phyloP scores from a whole-genome alignment of 2,888 invertebrate genomes.

The Drosophila atroscutellata region DNA sequence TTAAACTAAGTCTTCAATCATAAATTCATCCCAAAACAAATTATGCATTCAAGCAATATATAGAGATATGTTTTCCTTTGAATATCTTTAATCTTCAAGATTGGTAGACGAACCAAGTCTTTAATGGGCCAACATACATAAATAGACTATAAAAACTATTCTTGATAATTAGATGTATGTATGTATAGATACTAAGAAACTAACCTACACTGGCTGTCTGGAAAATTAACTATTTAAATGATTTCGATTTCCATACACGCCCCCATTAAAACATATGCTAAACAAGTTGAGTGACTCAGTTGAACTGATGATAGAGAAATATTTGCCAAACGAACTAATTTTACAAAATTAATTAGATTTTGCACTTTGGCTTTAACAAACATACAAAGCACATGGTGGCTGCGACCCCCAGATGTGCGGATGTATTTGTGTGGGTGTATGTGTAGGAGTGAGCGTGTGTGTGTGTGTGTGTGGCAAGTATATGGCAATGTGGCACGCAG shows the following conservation, averaged over 20 bases:
- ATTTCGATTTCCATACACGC: background rate
- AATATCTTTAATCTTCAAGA: background rate
- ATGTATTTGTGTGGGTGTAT: conserved; percentile 8
- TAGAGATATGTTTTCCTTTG: background rate
- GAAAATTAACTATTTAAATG: background rate
- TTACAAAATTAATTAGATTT: conserved; percentile 74
- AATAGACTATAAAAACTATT: background rate
- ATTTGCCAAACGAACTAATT: conserved; percentile 64
- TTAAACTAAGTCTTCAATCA: background rate
- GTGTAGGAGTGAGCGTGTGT: conserved; percentile 6
- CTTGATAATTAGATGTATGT: background rate
- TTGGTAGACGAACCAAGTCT: background rate
- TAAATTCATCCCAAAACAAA: background rate
- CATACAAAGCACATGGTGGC: conserved; percentile 29
- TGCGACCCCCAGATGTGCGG: conserved; percentile 1
- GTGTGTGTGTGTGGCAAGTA: conserved; percentile 23
- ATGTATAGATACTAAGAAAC: background rate
- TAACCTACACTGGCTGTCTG: background rate
- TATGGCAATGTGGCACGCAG: conserved; percentile 51
- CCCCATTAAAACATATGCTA: conserved; percentile 34
- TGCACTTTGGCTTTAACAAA: conserved; percentile 47
- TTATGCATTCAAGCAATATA: background rate
- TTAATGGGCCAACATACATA: background rate
- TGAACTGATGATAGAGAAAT: conserved; percentile 51
- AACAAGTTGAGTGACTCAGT: conserved; percentile 55